A percentile compares a stretch with the other conserved stretches of the same genome.
phyloP scores from a whole-genome alignment of 2,113 vertebrate genomes.

The Oncorhynchus nerka region DNA sequence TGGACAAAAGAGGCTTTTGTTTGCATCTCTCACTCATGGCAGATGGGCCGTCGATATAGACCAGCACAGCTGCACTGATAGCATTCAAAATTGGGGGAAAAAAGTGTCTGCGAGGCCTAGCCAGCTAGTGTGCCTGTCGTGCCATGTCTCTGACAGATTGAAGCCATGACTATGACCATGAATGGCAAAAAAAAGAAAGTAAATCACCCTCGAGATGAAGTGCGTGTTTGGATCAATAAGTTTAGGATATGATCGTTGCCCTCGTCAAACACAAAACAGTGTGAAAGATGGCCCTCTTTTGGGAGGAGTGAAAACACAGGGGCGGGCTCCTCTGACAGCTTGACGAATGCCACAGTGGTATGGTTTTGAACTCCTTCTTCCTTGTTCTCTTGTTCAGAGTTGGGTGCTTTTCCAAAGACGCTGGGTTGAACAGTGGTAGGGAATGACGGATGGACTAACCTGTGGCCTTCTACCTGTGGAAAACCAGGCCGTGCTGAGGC shows the following conservation, averaged over 20 bases:
- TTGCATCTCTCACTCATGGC: conserved; percentile 26
- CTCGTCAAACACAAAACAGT: background rate
- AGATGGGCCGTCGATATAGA: conserved; percentile 15
- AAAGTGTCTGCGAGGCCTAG: background rate
- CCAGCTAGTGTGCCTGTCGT: background rate
- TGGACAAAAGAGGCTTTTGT: conserved; percentile 50
- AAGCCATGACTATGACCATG: background rate
- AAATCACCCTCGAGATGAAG: background rate
- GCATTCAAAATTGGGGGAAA: conserved; percentile 34
- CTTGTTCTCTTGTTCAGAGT: background rate
- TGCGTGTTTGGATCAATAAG: background rate
- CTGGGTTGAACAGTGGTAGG: background rate
- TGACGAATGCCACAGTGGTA: background rate
- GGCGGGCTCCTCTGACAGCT: background rate
- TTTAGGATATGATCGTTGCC: background rate
- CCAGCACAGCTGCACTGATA: conserved; percentile 51
- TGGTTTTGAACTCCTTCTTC: background rate
- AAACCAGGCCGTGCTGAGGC: background rate
- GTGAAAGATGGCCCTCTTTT: background rate
- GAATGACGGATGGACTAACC: conserved; percentile 19
- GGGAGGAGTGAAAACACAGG: background rate
- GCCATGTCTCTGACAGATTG: background rate
- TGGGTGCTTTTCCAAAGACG: background rate
- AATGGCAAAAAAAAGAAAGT: conserved; percentile 13
- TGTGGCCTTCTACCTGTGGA: conserved; percentile 4